phyloP scores from a whole-genome alignment of 2,113 vertebrate species.

The Balaeniceps rex region DNA sequence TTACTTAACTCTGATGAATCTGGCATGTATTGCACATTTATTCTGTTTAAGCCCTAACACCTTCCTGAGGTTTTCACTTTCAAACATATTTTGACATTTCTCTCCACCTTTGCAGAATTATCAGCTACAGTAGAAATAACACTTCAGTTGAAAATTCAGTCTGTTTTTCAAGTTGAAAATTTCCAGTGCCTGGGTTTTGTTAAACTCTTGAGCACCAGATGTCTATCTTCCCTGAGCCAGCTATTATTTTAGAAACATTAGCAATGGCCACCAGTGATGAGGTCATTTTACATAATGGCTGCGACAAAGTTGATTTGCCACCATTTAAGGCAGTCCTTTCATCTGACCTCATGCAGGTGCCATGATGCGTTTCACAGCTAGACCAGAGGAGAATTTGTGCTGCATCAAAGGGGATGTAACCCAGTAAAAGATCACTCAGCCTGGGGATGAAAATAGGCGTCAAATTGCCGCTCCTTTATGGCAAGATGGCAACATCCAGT shows the following conservation, averaged over 20 bases:
- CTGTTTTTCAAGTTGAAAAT: background rate
- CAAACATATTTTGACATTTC: background rate
- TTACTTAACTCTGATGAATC: background rate
- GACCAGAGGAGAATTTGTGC: background rate
- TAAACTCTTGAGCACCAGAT: background rate
- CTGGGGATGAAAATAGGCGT: background rate
- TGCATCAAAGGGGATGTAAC: background rate
- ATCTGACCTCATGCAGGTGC: background rate
- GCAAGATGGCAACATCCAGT: background rate
- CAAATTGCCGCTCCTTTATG: background rate
- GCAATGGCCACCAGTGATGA: background rate
- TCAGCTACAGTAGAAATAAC: background rate
- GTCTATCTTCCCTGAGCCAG: background rate
- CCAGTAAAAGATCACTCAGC: background rate
- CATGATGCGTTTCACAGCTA: background rate
- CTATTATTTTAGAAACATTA: background rate
- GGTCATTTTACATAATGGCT: background rate
- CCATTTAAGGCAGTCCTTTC: background rate
- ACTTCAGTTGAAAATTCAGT: background rate
- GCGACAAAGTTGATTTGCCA: background rate
- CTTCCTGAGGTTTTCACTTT: background rate
- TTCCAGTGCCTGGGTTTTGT: background rate
- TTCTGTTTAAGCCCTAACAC: background rate
- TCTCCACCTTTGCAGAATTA: background rate
- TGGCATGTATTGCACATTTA: background rate